Percentiles rank a stretch among this genome's conserved stretches.
phyloP scores from a whole-genome alignment of 1,140 invertebrate species.

The Scaptomyza pallida region DNA sequence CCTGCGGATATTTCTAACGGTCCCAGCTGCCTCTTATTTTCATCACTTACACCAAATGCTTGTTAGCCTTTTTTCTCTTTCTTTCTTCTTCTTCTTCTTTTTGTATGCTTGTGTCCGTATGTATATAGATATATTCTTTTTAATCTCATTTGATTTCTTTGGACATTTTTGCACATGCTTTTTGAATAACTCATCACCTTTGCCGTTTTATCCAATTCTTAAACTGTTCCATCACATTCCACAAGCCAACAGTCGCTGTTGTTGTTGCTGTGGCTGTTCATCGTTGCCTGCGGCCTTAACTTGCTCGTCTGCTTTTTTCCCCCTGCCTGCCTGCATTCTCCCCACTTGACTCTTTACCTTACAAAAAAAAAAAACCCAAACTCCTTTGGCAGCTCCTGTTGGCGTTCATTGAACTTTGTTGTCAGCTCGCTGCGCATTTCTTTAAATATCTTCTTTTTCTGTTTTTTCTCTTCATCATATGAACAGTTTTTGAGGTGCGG shows the following conservation, averaged over 20 bases:
- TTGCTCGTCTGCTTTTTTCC: conserved; percentile 40
- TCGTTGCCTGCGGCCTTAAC: conserved; percentile 56
- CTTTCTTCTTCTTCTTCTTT: background rate
- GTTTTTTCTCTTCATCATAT: conserved; percentile 13
- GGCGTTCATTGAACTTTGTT: conserved; percentile 66
- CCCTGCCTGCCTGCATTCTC: conserved; percentile 10
- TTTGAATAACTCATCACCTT: conserved; percentile 76
- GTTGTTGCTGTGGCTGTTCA: conserved; percentile 2
- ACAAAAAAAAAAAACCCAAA: background rate
- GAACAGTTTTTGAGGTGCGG: conserved; percentile 25
- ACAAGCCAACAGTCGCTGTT: conserved; percentile 39
- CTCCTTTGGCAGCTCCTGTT: conserved; percentile 18
- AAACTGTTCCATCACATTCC: conserved; percentile 61
- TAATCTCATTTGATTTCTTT: conserved; percentile 79
- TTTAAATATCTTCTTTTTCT: no score
- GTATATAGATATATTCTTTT: conserved; percentile 19
- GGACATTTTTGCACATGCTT: conserved; percentile 75
- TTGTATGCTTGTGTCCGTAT: conserved; percentile 8
- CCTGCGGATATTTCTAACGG: conserved; percentile 13
- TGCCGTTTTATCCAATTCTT: conserved; percentile 30
- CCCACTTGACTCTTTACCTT: background rate
- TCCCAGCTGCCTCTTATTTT: conserved; percentile 33
- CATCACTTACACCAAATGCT: conserved; percentile 7
- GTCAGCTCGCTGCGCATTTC: conserved; percentile 32
- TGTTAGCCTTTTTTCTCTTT: conserved; percentile 24